A percentile compares a stretch with the other conserved stretches of the same genome.
Conservation (phyloP, 2,888 invertebrate genomes). For the Netelia inedita region DNA sequence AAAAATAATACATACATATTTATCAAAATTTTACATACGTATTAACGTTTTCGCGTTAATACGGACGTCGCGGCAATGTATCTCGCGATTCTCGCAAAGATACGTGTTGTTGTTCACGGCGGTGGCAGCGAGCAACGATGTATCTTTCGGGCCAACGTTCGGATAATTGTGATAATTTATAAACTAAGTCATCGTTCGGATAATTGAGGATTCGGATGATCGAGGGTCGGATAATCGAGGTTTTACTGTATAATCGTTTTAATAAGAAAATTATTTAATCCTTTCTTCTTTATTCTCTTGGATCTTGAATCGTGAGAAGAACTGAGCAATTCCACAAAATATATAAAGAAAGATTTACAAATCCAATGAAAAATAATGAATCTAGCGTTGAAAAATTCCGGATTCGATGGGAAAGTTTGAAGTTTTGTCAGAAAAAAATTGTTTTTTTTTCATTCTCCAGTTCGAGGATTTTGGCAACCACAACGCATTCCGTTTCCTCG, state of each 20-base stretch:
- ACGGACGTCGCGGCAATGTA: too few species aligned
- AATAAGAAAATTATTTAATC: background rate
- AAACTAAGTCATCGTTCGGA: too few species aligned
- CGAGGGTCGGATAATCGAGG: too few species aligned
- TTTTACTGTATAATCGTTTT: background rate
- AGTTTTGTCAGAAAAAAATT: constrained; percentile 8
- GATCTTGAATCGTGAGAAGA: background rate
- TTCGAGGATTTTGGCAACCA: constrained; percentile 99
- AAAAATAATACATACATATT: too few species aligned
- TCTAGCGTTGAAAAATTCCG: background rate
- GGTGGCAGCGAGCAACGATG: too few species aligned
- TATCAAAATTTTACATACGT: background rate
- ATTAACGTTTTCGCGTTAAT: too few species aligned
- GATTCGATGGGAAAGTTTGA: background rate
- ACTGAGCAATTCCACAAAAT: background rate
- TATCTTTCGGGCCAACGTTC: too few species aligned
- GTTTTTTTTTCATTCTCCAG: constrained; percentile 86
- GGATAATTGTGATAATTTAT: too few species aligned
- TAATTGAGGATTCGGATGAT: too few species aligned
- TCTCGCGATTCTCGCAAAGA: too few species aligned
- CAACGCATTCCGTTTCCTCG: constrained; percentile 97
- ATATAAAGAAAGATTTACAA: background rate
- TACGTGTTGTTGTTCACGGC: too few species aligned
- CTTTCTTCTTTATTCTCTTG: background rate
- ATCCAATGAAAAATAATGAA: background rate